These are phyloP conservation scores for Microtus agrestis DNA, from an alignment of 2,797 vertebrate species.

Conservation along the genomic window DNA sequence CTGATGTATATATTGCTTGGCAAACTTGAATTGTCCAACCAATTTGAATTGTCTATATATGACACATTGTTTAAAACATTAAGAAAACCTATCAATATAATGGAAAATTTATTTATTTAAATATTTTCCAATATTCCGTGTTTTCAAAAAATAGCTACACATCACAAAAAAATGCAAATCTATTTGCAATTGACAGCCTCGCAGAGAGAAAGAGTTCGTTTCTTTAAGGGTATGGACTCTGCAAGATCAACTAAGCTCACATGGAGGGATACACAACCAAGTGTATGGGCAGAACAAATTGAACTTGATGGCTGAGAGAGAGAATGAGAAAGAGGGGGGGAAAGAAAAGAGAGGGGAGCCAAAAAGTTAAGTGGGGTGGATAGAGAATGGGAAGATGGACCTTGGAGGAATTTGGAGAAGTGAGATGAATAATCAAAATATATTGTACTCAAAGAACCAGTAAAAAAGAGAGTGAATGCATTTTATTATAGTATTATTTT, in stretches of 20 bases:
- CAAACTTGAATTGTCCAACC: conserved; percentile 8
- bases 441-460: background rate
- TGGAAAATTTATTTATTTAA: conserved; percentile 21
- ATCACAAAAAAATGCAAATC: background rate
- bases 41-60: conserved; percentile 22
- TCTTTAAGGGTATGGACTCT: background rate
- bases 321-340: accelerated
- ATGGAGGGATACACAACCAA: background rate
- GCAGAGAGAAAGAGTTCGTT: background rate
- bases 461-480: background rate
- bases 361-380: background rate
- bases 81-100: conserved; percentile 20
- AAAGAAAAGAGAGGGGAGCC: accelerated
- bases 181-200: background rate
- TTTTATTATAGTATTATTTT: conserved; percentile 12
- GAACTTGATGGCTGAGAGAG: background rate
- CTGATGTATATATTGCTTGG: background rate
- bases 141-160: background rate
- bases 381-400: background rate
- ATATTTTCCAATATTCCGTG: background rate
- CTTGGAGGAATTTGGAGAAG: background rate
- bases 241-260: background rate
- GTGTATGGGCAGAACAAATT: background rate
- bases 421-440: background rate
- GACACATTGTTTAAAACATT: background rate